Evolutionary conservation across 2,113 vertebrate species (phyloP).

Genomic region (Synodontis membranacea): DNA sequence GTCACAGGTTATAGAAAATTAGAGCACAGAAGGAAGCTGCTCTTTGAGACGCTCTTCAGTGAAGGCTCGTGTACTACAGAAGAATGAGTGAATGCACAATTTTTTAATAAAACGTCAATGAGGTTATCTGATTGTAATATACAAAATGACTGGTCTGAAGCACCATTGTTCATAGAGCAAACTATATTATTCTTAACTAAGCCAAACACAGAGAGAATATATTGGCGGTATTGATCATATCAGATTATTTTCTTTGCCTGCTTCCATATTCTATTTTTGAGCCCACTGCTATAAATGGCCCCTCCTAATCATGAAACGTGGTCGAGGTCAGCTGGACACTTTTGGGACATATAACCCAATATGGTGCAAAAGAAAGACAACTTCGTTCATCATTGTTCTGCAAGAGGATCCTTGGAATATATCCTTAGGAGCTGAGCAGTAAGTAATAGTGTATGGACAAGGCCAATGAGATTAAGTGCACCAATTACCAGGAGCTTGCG

Average conservation of each 20-base stretch:
- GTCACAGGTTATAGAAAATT: neutral
- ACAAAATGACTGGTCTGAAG: neutral
- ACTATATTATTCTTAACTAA: neutral
- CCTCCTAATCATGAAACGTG: neutral
- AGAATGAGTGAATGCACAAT: neutral
- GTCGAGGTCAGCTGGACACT: no score
- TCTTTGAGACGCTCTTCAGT: neutral
- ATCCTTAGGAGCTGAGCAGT: no score
- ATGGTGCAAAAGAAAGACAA: no score
- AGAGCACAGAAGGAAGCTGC: neutral
- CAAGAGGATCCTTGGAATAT: no score
- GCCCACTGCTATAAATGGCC: neutral
- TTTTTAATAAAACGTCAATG: neutral
- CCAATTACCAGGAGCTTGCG: no score
- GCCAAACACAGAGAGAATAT: neutral
- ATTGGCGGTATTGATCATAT: neutral
- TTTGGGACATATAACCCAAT: no score
- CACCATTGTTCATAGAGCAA: neutral
- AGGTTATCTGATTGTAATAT: neutral
- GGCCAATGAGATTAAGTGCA: no score
- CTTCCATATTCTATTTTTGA: neutral
- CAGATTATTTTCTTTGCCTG: neutral
- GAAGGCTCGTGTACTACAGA: neutral
- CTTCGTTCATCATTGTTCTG: no score
- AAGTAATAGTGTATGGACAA: no score